A percentile compares a stretch with the other conserved stretches of the same genome.
Conservation (phyloP, 2,797 vertebrate species). For the Rhynchotus rufescens region DNA sequence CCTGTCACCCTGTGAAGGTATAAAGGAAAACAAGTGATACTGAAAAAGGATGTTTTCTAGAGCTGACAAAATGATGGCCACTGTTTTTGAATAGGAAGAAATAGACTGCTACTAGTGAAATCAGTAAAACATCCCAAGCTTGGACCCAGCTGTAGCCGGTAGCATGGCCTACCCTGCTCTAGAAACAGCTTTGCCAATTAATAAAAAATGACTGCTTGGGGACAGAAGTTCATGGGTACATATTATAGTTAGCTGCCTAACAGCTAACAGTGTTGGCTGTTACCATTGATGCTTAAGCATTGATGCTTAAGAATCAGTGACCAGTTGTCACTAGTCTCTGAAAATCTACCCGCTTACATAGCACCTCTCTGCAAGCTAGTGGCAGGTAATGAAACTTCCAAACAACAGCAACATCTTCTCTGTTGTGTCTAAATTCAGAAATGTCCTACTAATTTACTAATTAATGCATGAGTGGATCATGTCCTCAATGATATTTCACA, state of each 20-base stretch:
- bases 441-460: background rate
- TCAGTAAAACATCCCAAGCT: background rate
- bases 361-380: background rate
- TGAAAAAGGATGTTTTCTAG: background rate
- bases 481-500: background rate
- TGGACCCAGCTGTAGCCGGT: background rate
- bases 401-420: background rate
- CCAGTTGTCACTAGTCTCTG: background rate
- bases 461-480: background rate
- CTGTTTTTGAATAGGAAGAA: background rate
- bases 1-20: background rate
- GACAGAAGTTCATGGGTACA: background rate
- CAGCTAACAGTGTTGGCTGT: background rate
- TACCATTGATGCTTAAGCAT: background rate
- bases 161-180: background rate
- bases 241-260: background rate
- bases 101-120: background rate
- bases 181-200: background rate
- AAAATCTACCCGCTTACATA: background rate
- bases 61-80: background rate
- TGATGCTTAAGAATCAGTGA: too few species aligned
- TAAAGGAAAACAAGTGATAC: background rate
- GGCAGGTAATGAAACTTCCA: background rate
- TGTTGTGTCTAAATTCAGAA: background rate
- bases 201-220: background rate